phyloP scores from a whole-genome alignment of 2,888 invertebrate genomes.

The Amblyteles armatorius region DNA sequence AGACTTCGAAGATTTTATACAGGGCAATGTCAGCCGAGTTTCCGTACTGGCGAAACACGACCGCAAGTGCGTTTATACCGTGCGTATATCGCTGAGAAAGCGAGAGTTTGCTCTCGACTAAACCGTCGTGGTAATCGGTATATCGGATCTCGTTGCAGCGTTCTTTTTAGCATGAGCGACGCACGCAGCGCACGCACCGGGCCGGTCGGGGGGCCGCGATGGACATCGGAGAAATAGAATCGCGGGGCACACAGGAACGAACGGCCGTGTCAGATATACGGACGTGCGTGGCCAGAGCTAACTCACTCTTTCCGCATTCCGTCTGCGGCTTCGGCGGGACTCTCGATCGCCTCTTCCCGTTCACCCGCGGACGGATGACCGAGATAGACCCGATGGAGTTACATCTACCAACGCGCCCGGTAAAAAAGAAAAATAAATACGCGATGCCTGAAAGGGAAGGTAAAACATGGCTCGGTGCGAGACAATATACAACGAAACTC shows the following conservation, averaged over 20 bases:
- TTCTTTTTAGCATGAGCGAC: conserved; percentile 25
- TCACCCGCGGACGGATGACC: conserved; percentile 52
- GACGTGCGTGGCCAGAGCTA: conserved; percentile 30
- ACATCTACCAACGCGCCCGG: neutral
- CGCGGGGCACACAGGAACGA: neutral
- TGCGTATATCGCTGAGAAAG: conserved; percentile 48
- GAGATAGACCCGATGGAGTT: conserved; percentile 52
- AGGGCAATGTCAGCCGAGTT: neutral
- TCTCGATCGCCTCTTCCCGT: conserved; percentile 51
- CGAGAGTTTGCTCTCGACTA: conserved; percentile 51
- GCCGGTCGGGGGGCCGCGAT: neutral
- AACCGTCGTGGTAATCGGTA: conserved; percentile 46
- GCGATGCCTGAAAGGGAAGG: conserved; percentile 27
- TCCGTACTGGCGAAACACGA: neutral
- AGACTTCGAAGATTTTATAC: neutral
- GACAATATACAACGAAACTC: conserved; percentile 42
- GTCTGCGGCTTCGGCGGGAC: conserved; percentile 22
- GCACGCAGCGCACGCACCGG: conserved; percentile 13
- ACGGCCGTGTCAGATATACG: conserved; percentile 29
- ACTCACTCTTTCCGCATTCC: conserved; percentile 65
- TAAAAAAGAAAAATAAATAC: neutral
- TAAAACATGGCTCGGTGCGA: conserved; percentile 22
- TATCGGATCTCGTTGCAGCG: conserved; percentile 53
- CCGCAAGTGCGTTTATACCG: conserved; percentile 2
- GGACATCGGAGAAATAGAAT: conserved; percentile 18